phyloP scores from a whole-genome alignment of 2,797 vertebrate genomes.

The Molossus alvarezi region DNA sequence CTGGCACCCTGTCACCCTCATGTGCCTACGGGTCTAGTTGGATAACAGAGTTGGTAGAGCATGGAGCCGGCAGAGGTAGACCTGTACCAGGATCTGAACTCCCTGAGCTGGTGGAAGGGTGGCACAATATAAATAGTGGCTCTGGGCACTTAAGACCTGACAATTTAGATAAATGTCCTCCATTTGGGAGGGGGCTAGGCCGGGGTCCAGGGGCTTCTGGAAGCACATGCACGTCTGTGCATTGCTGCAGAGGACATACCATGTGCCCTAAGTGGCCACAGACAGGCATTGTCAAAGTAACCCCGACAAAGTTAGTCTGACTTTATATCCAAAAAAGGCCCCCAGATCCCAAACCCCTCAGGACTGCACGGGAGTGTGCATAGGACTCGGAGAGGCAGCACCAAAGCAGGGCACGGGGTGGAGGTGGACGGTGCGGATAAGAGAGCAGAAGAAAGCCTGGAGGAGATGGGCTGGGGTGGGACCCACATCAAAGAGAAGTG shows the following conservation, averaged over 20 bases:
- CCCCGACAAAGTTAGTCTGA: neutral
- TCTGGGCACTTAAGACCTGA: neutral
- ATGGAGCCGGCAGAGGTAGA: neutral
- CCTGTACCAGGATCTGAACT: neutral
- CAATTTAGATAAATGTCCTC: neutral
- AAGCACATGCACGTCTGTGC: neutral
- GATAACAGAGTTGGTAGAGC: neutral
- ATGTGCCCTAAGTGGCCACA: neutral
- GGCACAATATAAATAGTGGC: neutral
- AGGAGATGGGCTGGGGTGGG: too few species aligned
- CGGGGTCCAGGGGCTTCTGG: neutral
- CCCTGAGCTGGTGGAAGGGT: neutral
- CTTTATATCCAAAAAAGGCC: neutral
- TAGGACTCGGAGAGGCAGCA: neutral
- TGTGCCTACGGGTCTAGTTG: neutral
- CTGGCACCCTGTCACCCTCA: neutral
- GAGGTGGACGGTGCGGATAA: neutral
- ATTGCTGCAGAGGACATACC: neutral
- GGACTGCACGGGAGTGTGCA: neutral
- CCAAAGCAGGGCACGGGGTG: neutral
- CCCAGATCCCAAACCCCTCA: neutral
- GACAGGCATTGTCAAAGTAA: neutral
- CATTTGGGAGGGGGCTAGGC: neutral
- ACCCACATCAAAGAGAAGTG: neutral
- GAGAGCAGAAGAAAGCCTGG: neutral